Conservation (phyloP, 37 sponge, comb jelly and placozoan species). For the Haliclona indistincta region DNA sequence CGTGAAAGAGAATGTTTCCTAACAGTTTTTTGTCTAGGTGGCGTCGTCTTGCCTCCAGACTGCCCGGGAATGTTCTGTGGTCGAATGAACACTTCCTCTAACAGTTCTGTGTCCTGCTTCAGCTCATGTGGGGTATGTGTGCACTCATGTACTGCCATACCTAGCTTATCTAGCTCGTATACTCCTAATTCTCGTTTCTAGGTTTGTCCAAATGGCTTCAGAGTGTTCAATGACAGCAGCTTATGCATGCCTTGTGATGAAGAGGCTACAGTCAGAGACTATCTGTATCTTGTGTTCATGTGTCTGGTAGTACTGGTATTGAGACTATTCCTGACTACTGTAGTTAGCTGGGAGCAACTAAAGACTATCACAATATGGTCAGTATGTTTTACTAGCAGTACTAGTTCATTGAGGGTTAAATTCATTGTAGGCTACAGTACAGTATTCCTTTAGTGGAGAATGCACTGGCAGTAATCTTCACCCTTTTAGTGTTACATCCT, state of each 20-base stretch:
- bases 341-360: not conserved
- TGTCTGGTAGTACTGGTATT: slow-evolving; percentile 10
- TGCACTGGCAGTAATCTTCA: slow-evolving; percentile 16
- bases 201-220: slow-evolving; percentile 41
- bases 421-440: not conserved
- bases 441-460: slow-evolving; percentile 13
- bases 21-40: slow-evolving; percentile 2
- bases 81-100: not conserved
- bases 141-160: not conserved
- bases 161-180: not conserved
- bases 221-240: slow-evolving; percentile 3
- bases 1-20: not conserved
- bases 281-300: slow-evolving; percentile 42
- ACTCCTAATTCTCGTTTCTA: not conserved
- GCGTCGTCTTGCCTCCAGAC: not conserved
- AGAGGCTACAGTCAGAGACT: slow-evolving; percentile 28
- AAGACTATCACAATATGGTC: not conserved
- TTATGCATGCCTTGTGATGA: slow-evolving; percentile 28
- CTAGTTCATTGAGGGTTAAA: too few relatives aligned
- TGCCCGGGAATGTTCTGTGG: slow-evolving; percentile 57
- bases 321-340: slow-evolving; percentile 4
- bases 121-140: slow-evolving; percentile 22
- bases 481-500: slow-evolving; percentile 20
- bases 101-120: not conserved
- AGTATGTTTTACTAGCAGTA: not conserved